Evolutionary conservation across 2,888 invertebrate species (phyloP), one percentile per base, ranked within the genome.

Genomic region (Lasioglossum zephyrum): DNA sequence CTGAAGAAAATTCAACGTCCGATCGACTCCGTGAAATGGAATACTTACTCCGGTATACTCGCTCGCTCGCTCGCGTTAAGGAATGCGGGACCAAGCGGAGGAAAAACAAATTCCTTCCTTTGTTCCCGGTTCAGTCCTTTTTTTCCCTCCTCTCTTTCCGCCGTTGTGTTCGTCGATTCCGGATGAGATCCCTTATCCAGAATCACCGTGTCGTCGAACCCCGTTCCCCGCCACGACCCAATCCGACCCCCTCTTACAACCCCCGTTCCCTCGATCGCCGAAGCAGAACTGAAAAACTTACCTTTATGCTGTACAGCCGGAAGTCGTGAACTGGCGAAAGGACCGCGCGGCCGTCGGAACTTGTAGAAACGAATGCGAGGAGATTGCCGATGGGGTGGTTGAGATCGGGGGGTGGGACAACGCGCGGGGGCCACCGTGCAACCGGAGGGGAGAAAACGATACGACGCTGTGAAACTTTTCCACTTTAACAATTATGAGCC

Each of bases 401-500:
- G 66, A 44, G 77, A 53, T 53, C 16, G 73, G 39, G 36, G 49
- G 73, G 31, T 0, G 47, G 66, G 73, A 39, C 1, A 57, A n/a
- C 57, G 66, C 57, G 73, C 47, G 47, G 26, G 47, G 60, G 8
- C 22, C 41, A 77, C 72, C 26, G 73, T 57, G 57, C 60, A 73
- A 82, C 70, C 75, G 75, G 80, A 72, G 72, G 77, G 79, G 63
- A 75, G 81, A 88, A 60, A 57, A 84, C 90, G 89, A 92, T 89
- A 88, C 89, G 90, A 90, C 88, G 92, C 92, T 91, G 91, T 85
- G 91, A 93, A 93, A 93, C 91, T 93, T 93, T 93, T 93, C 92
- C 91, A 93, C 93, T 93, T 93, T 93, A 93, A 93, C 93, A 93
- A 93, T 93, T 93, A 93, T 93, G 93, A 93, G 92, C 90, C 91